Evolutionary conservation across 2,888 invertebrate genomes (phyloP).

Genomic region (Stomorhina lunata): DNA sequence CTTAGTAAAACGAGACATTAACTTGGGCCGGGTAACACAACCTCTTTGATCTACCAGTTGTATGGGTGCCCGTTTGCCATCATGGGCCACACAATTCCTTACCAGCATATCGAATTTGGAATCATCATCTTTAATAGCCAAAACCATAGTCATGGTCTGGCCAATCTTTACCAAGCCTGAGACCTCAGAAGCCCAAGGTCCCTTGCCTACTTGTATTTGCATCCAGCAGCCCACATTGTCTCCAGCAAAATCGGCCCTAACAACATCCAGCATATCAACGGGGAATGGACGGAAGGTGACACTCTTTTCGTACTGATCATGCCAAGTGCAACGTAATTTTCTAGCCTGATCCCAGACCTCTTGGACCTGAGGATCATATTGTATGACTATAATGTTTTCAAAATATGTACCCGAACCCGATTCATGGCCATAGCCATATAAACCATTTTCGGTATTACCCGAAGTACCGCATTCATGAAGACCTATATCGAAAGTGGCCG

Average conservation of each 20-base stretch:
- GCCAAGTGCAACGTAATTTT: conserved; percentile 95
- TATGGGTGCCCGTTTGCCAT: conserved; percentile 95
- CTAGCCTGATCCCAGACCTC: conserved; percentile 98
- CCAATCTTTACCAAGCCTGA: conserved; percentile 96
- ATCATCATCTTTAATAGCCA: conserved; percentile 96
- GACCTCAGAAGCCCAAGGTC: conserved; percentile 97
- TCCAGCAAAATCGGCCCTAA: conserved; percentile 96
- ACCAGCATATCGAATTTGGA: conserved; percentile 97
- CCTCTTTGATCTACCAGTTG: conserved; percentile 95
- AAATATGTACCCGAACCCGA: conserved; percentile 95
- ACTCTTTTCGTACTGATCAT: conserved; percentile 96
- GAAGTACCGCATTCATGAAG: conserved; percentile 95
- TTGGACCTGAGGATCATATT: conserved; percentile 95
- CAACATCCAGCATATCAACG: conserved; percentile 96
- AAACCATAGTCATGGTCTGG: conserved; percentile 97
- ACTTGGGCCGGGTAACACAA: conserved; percentile 93
- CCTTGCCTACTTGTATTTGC: conserved; percentile 97
- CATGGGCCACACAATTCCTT: conserved; percentile 95
- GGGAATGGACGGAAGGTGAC: conserved; percentile 97
- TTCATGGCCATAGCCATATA: conserved; percentile 92
- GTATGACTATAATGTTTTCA: conserved; percentile 95
- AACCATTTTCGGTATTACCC: conserved; percentile 94
- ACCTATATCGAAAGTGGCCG: conserved; percentile 94
- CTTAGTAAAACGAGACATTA: conserved; percentile 96
- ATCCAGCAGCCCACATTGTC: conserved; percentile 98